A percentile compares a stretch with the other conserved stretches of the same genome.
These are phyloP conservation scores for Miniopterus natalensis DNA, from an alignment of 2,113 vertebrate genomes.

Conservation along the genomic window DNA sequence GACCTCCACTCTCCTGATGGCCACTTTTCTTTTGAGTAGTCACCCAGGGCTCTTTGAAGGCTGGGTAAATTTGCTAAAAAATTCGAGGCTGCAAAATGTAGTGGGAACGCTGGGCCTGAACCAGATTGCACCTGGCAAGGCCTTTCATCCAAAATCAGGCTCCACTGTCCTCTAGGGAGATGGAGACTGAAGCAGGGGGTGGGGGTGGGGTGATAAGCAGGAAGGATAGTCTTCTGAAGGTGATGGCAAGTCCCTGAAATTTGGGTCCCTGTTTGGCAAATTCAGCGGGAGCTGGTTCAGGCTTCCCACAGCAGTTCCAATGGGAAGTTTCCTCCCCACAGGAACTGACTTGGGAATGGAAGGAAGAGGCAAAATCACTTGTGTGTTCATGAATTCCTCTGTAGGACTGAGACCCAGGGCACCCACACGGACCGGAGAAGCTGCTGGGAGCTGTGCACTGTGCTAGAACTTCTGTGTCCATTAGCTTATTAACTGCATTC, in stretches of 20 bases:
- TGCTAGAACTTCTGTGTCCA: not conserved
- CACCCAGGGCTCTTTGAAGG: not conserved
- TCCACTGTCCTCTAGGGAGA: not conserved
- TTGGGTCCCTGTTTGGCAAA: not conserved
- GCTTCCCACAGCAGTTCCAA: not conserved
- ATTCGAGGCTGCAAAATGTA: not conserved
- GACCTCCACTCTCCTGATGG: fast-evolving
- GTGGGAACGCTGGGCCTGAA: not conserved
- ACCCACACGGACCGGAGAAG: not conserved
- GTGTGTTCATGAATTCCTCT: not conserved
- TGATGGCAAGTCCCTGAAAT: not conserved
- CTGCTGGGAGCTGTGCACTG: too few species aligned
- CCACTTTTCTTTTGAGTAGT: not conserved
- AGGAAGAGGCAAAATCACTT: too few species aligned
- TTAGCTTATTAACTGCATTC: too few species aligned
- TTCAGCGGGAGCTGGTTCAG: not conserved
- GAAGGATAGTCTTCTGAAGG: not conserved
- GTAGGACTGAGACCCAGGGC: not conserved
- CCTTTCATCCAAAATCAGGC: too few species aligned
- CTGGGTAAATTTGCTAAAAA: not conserved
- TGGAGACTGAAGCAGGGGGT: too few species aligned
- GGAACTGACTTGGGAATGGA: not conserved
- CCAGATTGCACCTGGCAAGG: not conserved
- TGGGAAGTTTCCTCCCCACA: fast-evolving
- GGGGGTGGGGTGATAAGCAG: fast-evolving